These are phyloP conservation scores for Gavialis gangeticus DNA, from an alignment of 2,113 vertebrate species.

Conservation along the genomic window DNA sequence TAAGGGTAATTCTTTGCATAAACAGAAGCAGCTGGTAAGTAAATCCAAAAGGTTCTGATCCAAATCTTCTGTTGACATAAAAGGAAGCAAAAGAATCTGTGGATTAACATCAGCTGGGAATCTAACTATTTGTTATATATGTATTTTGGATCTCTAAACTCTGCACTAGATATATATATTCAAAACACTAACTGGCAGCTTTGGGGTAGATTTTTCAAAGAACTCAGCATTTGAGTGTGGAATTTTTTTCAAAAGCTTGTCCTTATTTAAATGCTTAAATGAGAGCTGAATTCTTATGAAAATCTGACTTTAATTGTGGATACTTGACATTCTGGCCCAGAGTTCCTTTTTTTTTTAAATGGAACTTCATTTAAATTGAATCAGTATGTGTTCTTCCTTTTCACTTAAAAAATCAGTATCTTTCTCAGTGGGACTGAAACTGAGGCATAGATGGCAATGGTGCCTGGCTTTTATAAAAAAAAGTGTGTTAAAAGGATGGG, in stretches of 20 bases:
- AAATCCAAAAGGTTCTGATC: background rate
- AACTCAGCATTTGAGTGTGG: background rate
- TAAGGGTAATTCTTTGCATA: background rate
- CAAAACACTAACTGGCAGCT: background rate
- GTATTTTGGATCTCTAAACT: background rate
- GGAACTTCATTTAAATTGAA: background rate
- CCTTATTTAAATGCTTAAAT: background rate
- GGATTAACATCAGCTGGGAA: background rate
- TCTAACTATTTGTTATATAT: background rate
- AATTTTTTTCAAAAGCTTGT: background rate
- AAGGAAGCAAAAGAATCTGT: background rate
- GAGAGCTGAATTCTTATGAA: background rate
- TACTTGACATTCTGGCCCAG: background rate
- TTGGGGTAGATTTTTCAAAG: background rate
- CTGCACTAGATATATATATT: background rate
- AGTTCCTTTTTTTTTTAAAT: background rate
- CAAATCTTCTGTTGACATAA: background rate
- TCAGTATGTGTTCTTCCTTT: background rate
- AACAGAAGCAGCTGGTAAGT: background rate
- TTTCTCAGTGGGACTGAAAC: background rate
- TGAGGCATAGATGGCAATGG: background rate
- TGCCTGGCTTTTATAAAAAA: background rate
- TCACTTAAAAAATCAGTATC: background rate
- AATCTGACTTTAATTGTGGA: background rate
- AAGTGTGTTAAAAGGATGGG: background rate